Percentiles rank a stretch among this genome's conserved stretches.
Conservation (phyloP, 2,797 vertebrate genomes). For the Trachurus trachurus region DNA sequence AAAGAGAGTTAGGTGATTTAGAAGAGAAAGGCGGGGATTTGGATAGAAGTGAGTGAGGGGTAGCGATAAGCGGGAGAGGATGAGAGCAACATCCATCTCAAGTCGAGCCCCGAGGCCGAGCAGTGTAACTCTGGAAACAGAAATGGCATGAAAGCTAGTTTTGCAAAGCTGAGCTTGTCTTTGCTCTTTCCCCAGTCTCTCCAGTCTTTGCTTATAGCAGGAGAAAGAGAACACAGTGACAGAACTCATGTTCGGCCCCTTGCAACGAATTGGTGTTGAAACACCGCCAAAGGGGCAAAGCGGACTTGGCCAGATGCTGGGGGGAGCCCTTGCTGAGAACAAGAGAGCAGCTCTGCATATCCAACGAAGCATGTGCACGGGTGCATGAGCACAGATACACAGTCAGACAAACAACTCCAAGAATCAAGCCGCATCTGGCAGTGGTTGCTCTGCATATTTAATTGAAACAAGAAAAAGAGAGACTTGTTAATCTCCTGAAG, state of each 20-base stretch:
- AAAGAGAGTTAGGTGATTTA: slow-evolving; percentile 66
- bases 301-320: slow-evolving; percentile 47
- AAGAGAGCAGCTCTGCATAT: slow-evolving; percentile 48
- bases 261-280: slow-evolving; percentile 48
- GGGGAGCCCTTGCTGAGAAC: slow-evolving; percentile 46
- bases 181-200: slow-evolving; percentile 41
- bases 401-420: not conserved
- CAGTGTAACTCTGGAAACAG: slow-evolving; percentile 56
- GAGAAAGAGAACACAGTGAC: slow-evolving; percentile 18
- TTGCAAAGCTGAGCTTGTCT: slow-evolving; percentile 55
- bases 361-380: slow-evolving; percentile 18
- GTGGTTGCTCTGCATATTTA: slow-evolving; percentile 41
- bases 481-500: not conserved
- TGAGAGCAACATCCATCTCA: slow-evolving; percentile 65
- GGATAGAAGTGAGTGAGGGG: slow-evolving; percentile 63
- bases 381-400: not conserved
- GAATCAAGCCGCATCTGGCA: slow-evolving; percentile 10
- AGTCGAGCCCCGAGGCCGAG: slow-evolving; percentile 57
- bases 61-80: slow-evolving; percentile 67
- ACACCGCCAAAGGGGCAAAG: slow-evolving; percentile 31
- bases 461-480: slow-evolving; percentile 10
- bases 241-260: slow-evolving; percentile 43
- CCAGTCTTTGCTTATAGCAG: slow-evolving; percentile 25
- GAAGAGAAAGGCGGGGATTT: slow-evolving; percentile 61
- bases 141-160: slow-evolving; percentile 71